Evolutionary conservation across 2,888 invertebrate genomes (phyloP), one percentile per base, ranked within the genome.

Genomic region (Sarcophaga caerulescens): DNA sequence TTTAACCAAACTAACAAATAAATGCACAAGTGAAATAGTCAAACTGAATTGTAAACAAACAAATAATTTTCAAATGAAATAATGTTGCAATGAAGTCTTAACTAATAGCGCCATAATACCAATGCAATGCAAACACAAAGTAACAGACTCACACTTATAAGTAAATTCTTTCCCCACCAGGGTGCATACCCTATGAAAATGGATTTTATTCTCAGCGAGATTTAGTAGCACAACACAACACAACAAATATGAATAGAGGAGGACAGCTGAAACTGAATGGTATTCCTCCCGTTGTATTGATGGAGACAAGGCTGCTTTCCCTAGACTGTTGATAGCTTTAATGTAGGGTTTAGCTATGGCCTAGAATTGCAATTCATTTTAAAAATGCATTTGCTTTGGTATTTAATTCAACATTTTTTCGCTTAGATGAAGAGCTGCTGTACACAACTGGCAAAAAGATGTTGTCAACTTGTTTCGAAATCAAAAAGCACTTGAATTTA

Each of bases 361-460:
- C 63, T 78, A 71, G 52, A 23, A 75, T 57, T 79, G 85, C 88
- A 85, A 85, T 88, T 88, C 84, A 88, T 86, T 88, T 86, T 75
- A 63, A 75, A 87, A 87, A 85, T 80, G 84, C 83, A 84, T 85
- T 85, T 86, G 69, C 60, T 85, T 78, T 87, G 87, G 84, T 80
- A 84, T 87, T 85, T 85, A 85, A 85, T 85, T 86, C 78, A 63
- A 78, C n/a, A 78, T 82, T 83, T 84, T 69, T 76, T 76, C 23
- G 59, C 35, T 81, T 63, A 57, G 45, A 62, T 57, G 44, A n/a
- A 65, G 65, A 65, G 47, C 25, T 47, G 65, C 45, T 12, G 12
- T 5, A 11, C 2, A 73, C 60, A 73, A 68, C 3, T 23, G 1
- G 0, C 6, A 25, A 35, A 66, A 77, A 23, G 4, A 17, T 71